Conservation (phyloP, 2,113 vertebrate genomes). For the Hypocryptadius cinnamomeus region DNA sequence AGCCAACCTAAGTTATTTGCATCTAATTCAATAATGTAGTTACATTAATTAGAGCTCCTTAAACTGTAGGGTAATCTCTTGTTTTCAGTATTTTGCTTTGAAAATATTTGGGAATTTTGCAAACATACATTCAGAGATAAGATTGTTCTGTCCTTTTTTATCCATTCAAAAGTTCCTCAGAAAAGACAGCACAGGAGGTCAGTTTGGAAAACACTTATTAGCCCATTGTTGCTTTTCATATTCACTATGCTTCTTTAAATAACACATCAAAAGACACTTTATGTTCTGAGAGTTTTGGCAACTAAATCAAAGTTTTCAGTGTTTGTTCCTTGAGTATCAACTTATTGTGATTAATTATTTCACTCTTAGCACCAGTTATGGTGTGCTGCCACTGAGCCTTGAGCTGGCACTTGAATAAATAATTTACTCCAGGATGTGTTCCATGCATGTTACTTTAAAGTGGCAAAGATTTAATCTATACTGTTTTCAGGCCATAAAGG, state of each 20-base stretch:
- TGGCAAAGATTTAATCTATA: not conserved
- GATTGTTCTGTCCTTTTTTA: not conserved
- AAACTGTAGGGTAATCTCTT: not conserved
- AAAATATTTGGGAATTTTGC: conserved; percentile 22
- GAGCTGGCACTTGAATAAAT: conserved; percentile 14
- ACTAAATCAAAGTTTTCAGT: not conserved
- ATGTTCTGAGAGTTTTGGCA: conserved; percentile 10
- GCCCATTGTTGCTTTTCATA: not conserved
- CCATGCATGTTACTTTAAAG: not conserved
- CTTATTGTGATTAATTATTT: conserved; percentile 23
- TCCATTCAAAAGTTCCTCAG: not conserved
- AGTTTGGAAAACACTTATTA: not conserved
- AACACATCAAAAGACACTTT: not conserved
- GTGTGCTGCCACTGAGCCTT: not conserved
- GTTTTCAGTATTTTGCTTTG: conserved; percentile 12
- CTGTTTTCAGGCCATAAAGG: not conserved
- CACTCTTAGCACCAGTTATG: not conserved
- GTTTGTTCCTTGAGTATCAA: not conserved
- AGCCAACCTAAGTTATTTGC: not conserved
- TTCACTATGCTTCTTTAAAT: conserved; percentile 14
- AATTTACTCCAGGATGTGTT: not conserved
- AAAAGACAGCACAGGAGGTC: not conserved
- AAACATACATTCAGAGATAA: not conserved
- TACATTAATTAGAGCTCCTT: conserved; percentile 20
- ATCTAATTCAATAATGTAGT: not conserved